A percentile compares a stretch with the other conserved stretches of the same genome.
phyloP scores from a whole-genome alignment of 2,888 invertebrate genomes.

The Autographa pulchrina region DNA sequence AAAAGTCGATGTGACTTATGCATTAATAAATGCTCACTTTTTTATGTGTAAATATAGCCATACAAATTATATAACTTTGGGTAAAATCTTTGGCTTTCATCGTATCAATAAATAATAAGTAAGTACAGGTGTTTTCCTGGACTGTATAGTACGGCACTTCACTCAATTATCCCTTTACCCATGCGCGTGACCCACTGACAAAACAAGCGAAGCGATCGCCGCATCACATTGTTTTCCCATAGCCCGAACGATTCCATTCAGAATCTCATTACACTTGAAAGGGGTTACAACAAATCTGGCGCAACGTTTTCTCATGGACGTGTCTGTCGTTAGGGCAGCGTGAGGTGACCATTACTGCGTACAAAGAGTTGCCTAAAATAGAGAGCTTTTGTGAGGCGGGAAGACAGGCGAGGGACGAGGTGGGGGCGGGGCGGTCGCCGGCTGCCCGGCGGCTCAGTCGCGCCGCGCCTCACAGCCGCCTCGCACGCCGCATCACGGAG shows the following conservation, averaged over 20 bases:
- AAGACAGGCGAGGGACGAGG: slow-evolving; percentile 78
- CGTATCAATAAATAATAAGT: background rate
- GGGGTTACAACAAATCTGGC: slow-evolving; percentile 87
- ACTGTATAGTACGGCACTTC: slow-evolving; percentile 55
- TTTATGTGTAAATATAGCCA: background rate
- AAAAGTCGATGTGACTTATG: slow-evolving; percentile 15
- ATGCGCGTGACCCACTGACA: slow-evolving; percentile 83
- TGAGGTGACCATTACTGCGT: slow-evolving; percentile 89
- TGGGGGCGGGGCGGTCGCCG: slow-evolving; percentile 86
- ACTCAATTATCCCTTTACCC: slow-evolving; percentile 65
- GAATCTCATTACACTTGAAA: slow-evolving; percentile 88
- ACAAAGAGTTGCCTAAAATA: slow-evolving; percentile 90
- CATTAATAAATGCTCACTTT: background rate
- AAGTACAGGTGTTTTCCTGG: slow-evolving; percentile 34
- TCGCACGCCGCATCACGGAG: slow-evolving; percentile 82
- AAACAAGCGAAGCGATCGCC: slow-evolving; percentile 76
- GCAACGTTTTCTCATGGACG: slow-evolving; percentile 88
- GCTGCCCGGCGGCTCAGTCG: slow-evolving; percentile 87
- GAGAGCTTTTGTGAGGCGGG: slow-evolving; percentile 89
- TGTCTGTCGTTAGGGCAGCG: slow-evolving; percentile 89
- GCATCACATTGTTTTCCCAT: slow-evolving; percentile 86
- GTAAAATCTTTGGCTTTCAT: slow-evolving; percentile 11
- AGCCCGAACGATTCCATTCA: slow-evolving; percentile 84
- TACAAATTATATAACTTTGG: background rate
- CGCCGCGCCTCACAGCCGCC: slow-evolving; percentile 85